Evolutionary conservation across 1,140 invertebrate species (phyloP), one percentile per base, ranked within the genome.

Genomic region (Cephus cinctus): DNA sequence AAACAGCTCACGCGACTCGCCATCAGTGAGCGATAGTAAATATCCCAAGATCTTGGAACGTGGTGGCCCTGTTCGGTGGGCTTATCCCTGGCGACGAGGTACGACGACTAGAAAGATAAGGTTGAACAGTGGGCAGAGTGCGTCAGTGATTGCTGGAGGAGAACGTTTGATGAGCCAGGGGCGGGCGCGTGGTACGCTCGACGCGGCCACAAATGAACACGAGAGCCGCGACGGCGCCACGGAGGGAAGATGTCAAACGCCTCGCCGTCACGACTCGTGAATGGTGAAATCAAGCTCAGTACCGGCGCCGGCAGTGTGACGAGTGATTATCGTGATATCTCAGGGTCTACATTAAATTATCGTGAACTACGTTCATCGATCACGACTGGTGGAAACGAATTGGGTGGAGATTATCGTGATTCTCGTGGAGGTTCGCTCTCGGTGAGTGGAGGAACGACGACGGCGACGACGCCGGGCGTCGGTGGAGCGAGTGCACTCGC

Each of bases 241-340:
- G 27, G n/a, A 40, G 23, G 44, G 54, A 67, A 63, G 32, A 67
- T 66, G 65, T 67, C 65, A 63, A 63, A 56, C 52, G 49, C 47
- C 42, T 58, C 58, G 48, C 44, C 50, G 42, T 40, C 54, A 38
- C 52, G 47, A 52, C 52, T 65, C 51, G 52, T 68, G 49, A 68
- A 68, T 56, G 64, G 64, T 58, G 60, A 67, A 49, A 65, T 46
- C 22, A 55, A 52, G 30, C 25, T 18, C 57, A 23, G 32, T 39
- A 31, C 38, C n/a, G 41, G 43, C 8, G 21, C 36, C 19, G 31
- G 30, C 5, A 35, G 46, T 27, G 21, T 36, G 15, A 31, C 14
- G 25, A 22, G 34, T 34, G 44, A 46, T 27, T 46, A 46, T 46
- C 44, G 44, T 9, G 44, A n/a, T n/a, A n/a, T n/a, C n/a, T n/a